A percentile compares a stretch with the other conserved stretches of the same genome.
Conservation (phyloP, 2,797 vertebrate species). For the Oophaga sylvatica region DNA sequence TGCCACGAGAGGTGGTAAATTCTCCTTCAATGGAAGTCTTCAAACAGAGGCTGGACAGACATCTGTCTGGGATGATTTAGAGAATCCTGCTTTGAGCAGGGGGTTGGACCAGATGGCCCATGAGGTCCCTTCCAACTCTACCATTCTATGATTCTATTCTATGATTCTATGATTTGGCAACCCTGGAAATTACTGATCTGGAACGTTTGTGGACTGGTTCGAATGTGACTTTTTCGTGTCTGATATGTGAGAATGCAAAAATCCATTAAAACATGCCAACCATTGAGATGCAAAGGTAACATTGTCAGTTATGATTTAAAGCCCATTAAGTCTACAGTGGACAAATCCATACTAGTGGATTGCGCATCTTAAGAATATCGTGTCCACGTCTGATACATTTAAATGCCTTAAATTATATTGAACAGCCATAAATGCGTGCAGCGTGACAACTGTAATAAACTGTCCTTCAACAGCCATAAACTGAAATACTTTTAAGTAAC, state of each 20-base stretch:
- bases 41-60: too few relatives aligned
- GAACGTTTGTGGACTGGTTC: too few relatives aligned
- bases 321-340: not conserved
- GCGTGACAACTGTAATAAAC: not conserved
- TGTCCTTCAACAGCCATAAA: not conserved
- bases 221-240: not conserved
- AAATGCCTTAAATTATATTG: constrained; percentile 10
- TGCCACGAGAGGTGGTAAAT: too few relatives aligned
- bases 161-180: too few relatives aligned
- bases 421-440: not conserved
- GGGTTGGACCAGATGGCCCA: too few relatives aligned
- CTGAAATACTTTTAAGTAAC: not conserved
- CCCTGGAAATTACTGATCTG: too few relatives aligned
- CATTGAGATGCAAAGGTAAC: not conserved
- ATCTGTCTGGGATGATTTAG: too few relatives aligned
- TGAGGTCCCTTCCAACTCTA: too few relatives aligned
- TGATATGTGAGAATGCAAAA: not conserved
- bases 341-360: not conserved
- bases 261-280: not conserved
- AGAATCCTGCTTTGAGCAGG: too few relatives aligned
- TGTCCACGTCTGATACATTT: not conserved
- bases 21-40: too few relatives aligned
- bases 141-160: too few relatives aligned
- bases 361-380: not conserved
- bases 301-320: not conserved